Evolutionary conservation across 1,140 invertebrate genomes (phyloP), one percentile per base, ranked within the genome.

Genomic region (Trichomalopsis sarcophagae): DNA sequence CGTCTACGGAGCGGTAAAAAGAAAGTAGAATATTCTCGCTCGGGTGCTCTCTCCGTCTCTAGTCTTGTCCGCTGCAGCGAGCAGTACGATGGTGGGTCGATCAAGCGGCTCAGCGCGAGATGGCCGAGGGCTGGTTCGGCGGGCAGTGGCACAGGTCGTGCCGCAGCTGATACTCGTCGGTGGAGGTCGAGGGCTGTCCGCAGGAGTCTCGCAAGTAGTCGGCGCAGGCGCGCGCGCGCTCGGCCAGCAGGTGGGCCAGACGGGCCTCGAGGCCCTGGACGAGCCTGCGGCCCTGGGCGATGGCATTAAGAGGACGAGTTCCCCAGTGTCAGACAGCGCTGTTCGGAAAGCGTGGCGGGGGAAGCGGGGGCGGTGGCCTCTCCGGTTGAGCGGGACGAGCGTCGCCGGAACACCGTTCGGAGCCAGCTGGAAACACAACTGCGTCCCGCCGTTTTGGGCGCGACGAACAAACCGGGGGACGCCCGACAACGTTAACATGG

Each of bases 241-340:
- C 90, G 82, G 91, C 90, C 87, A 94, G 94, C 87, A 94, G 91
- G 84, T 94, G 93, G 89, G 93, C 92, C 14, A 95, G 94, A 77
- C 94, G 93, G 82, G 91, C 93, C 89, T 94, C 94, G 79, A 94
- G 89, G 27, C 55, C 62, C 40, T 55, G 47, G n/a, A 81, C 7
- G 36, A 75, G 33, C 30, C 66, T 27, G 9, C 11, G 44, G 76
- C 55, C 44, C 47, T 33, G 14, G 30, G 1, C 55, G 9, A 90
- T 89, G 90, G 93, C 93, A 92, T 94, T 94, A 92, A 94, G 94
- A 92, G 89, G 90, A 92, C 88, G 86, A 90, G 91, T 93, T 94
- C 94, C 94, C 95, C 94, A 95, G 94, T 95, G 95, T 95, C 95
- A 95, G 93, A 95, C 95, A 93, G 94, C 95, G 93, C 94, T 94